Percentiles rank a stretch among this genome's conserved stretches.
phyloP scores from a whole-genome alignment of 1,140 invertebrate species.

The Hetaerina americana region DNA sequence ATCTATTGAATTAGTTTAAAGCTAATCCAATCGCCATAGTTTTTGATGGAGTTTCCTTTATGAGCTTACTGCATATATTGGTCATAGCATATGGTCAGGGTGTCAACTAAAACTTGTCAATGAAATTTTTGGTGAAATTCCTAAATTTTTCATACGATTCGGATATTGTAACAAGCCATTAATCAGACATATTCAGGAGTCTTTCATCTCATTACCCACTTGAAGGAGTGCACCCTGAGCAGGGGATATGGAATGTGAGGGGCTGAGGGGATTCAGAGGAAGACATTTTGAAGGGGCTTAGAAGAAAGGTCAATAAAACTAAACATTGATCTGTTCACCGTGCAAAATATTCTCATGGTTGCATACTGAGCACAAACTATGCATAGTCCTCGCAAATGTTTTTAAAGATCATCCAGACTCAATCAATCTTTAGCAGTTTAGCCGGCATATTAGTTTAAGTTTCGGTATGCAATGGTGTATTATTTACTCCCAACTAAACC shows the following conservation, averaged over 20 bases:
- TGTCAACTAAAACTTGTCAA: too few relatives aligned
- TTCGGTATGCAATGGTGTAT: background rate
- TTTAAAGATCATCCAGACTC: too few relatives aligned
- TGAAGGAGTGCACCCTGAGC: background rate
- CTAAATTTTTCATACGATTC: too few relatives aligned
- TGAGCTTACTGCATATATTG: background rate
- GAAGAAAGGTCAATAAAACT: background rate
- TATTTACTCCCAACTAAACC: background rate
- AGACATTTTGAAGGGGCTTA: background rate
- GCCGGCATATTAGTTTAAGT: background rate
- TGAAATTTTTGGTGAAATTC: too few relatives aligned
- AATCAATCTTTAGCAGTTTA: too few relatives aligned
- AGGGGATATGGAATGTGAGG: background rate
- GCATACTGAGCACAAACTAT: background rate
- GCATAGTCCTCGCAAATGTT: background rate
- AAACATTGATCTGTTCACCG: background rate
- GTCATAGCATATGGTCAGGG: background rate
- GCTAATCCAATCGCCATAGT: background rate
- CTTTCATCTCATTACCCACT: background rate
- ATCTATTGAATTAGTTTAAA: background rate
- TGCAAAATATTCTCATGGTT: background rate
- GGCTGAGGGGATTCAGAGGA: background rate
- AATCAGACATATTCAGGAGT: background rate
- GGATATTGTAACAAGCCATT: too few relatives aligned
- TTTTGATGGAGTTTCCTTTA: background rate